Base-by-base conservation (phyloP, 2,888 invertebrate genomes). In the Peribatodes rhomboidaria region DNA sequence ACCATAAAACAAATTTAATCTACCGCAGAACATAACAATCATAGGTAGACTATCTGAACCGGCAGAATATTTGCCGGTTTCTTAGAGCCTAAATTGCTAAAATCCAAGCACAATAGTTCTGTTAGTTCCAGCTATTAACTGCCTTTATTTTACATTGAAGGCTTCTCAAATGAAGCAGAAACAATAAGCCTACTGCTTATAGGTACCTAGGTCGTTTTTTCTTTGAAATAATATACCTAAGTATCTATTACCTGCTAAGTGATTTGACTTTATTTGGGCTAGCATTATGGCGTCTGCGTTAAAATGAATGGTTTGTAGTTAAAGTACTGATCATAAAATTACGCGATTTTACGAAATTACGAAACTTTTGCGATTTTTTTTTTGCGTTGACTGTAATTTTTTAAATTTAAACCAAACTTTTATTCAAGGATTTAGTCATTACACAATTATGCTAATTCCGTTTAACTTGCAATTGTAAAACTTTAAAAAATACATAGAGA, bases 121-220 rank as follows among this genome's bases (percentile, higher is more conserved):
- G 71, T 73, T 72, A 59, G 76, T 80, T 79, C 77, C 77, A 73
- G 71, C 71, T 54, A 73, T 80, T 77, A 70, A 63, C 65, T 65
- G 11, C 63, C 60, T 76, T 77, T 76, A 69, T 65, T 71, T 72
- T 68, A 73, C 73, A 49, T 11, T 41, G 65, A 67, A 37, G 62
- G 47, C 56, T 52, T 20, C 16, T 3, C 14, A 53, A 56, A 61
- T 65, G 42, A 52, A 53, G 22, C 61, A 54, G 53, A 52, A 39
- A 35, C 33, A 18, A 49, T 33, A 33, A 33, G 33, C 11, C 47
- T 47, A 14, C 27, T 9, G 7, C 20, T 20, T 20, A n/a, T n/a
- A n/a, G n/a, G n/a, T n/a, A n/a, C 4, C 27, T 18, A 49, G 41
- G 41, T 41, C 14, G 41, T 7, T 13, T 14, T 31, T 41, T 16